Conservation (phyloP, 2,113 vertebrate genomes). For the Sander vitreus region DNA sequence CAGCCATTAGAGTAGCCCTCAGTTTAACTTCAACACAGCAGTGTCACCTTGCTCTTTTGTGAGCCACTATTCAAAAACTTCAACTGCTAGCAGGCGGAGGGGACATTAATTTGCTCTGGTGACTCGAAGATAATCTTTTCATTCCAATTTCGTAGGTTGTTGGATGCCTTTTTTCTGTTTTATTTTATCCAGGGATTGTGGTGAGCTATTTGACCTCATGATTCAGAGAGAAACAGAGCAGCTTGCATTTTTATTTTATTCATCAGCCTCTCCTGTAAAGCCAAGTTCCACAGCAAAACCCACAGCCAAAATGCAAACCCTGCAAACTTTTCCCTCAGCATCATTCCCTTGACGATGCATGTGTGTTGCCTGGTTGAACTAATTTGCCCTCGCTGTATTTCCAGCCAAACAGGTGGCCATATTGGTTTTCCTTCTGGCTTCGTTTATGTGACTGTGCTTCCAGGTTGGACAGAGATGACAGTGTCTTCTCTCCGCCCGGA, state of each 20-base stretch:
- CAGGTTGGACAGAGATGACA: constrained; percentile 77
- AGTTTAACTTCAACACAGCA: constrained; percentile 36
- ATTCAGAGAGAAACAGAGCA: neutral
- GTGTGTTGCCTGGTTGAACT: constrained; percentile 62
- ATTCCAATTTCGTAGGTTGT: neutral
- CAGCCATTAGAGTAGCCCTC: constrained; percentile 48
- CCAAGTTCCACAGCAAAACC: neutral
- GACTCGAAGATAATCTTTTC: constrained; percentile 12
- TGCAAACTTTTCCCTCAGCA: constrained; percentile 47
- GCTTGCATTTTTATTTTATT: constrained; percentile 5
- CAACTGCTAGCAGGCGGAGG: neutral
- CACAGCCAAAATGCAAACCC: constrained; percentile 49
- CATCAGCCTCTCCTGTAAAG: constrained; percentile 3
- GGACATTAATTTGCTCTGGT: constrained; percentile 21
- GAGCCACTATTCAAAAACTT: constrained; percentile 24
- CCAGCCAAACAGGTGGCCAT: constrained; percentile 74
- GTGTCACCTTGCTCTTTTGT: constrained; percentile 36
- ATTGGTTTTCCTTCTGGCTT: constrained; percentile 72
- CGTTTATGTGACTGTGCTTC: constrained; percentile 40
- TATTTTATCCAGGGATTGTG: neutral
- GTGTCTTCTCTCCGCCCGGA: constrained; percentile 58
- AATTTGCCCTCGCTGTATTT: constrained; percentile 67
- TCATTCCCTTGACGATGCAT: constrained; percentile 35
- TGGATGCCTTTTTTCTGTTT: neutral
- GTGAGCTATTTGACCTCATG: neutral